These are phyloP conservation scores for Aspidiotus destructor DNA, from an alignment of 2,888 invertebrate genomes.

Conservation along the genomic window DNA sequence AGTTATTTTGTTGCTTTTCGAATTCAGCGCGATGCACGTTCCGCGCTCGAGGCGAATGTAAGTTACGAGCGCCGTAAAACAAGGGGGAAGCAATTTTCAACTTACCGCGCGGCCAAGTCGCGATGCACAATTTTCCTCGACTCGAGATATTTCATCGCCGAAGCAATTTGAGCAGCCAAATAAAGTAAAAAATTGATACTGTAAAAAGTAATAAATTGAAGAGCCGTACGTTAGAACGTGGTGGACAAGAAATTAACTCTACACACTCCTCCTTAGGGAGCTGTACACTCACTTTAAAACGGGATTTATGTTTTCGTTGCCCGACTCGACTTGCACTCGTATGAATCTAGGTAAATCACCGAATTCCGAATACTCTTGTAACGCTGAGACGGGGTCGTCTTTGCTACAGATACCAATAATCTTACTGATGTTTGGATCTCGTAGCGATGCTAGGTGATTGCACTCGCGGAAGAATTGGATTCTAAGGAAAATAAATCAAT, in stretches of 20 bases:
- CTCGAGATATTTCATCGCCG: constrained; percentile 89
- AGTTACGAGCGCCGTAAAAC: neutral
- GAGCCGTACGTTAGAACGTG: neutral
- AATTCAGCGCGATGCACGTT: neutral
- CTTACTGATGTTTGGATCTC: constrained; percentile 72
- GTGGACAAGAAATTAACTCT: neutral
- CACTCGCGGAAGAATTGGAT: constrained; percentile 81
- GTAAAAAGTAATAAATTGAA: constrained; percentile 42
- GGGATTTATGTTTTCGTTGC: constrained; percentile 22
- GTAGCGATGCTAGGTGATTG: constrained; percentile 69
- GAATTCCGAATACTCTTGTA: constrained; percentile 80
- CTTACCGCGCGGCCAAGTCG: constrained; percentile 60
- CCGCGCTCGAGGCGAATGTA: neutral
- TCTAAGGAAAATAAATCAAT: constrained; percentile 46
- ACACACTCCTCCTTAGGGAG: no score
- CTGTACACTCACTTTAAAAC: constrained; percentile 32
- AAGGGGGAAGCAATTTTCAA: neutral
- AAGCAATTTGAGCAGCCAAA: constrained; percentile 79
- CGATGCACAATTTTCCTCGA: constrained; percentile 80
- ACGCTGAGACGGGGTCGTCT: constrained; percentile 75
- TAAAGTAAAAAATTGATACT: constrained; percentile 76
- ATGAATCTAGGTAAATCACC: constrained; percentile 55
- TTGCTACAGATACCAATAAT: constrained; percentile 69
- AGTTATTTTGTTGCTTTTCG: neutral
- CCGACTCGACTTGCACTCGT: constrained; percentile 35